Percentiles rank a stretch among this genome's conserved stretches.
phyloP scores from a whole-genome alignment of 2,113 vertebrate genomes.

The Scytalopus superciliaris region DNA sequence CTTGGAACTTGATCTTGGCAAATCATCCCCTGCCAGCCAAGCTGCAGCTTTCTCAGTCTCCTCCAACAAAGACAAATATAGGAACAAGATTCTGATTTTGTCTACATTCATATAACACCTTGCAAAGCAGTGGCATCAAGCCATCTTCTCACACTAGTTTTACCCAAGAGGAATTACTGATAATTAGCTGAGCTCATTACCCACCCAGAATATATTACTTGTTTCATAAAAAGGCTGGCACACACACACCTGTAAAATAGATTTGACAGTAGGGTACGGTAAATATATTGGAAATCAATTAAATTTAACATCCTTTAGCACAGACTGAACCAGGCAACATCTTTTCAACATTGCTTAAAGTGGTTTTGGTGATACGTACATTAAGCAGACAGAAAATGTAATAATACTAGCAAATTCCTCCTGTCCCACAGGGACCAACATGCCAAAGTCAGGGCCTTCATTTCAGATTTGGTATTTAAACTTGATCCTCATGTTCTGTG shows the following conservation, averaged over 20 bases:
- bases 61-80: constrained; percentile 31
- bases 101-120: constrained; percentile 30
- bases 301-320: constrained; percentile 16
- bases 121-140: constrained; percentile 26
- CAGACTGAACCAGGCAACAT: neutral
- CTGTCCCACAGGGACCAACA: neutral
- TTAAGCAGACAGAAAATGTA: neutral
- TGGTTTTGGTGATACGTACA: neutral
- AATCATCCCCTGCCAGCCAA: constrained; percentile 14
- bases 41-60: constrained; percentile 31
- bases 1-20: constrained; percentile 57
- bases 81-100: constrained; percentile 30
- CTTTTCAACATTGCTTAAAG: neutral
- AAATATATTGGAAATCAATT: constrained; percentile 26
- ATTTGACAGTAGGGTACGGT: neutral
- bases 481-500: neutral
- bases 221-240: constrained; percentile 16
- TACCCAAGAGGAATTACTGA: constrained; percentile 22
- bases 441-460: neutral
- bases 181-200: constrained; percentile 35
- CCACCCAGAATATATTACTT: neutral
- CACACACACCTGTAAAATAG: constrained; percentile 6
- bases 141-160: constrained; percentile 30
- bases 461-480: neutral
- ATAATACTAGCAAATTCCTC: neutral